A percentile compares a stretch with the other conserved stretches of the same genome.
Conservation (phyloP, 2,113 vertebrate genomes). For the Balaenoptera acutorostrata region DNA sequence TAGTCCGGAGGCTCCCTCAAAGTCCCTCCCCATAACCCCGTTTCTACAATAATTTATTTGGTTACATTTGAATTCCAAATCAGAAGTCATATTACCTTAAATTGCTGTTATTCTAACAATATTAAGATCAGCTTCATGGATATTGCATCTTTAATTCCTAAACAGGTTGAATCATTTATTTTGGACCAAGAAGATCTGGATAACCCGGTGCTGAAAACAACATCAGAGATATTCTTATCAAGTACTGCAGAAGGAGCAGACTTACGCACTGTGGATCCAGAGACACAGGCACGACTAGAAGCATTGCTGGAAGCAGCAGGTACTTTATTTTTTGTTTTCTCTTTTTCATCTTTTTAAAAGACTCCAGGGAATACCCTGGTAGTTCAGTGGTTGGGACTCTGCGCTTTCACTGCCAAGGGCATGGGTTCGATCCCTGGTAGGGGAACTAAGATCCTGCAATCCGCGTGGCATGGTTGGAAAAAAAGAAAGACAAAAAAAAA, state of each 20-base stretch:
- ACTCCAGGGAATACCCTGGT: background rate
- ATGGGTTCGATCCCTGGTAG: background rate
- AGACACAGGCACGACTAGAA: slow-evolving; percentile 97
- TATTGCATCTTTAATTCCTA: slow-evolving; percentile 64
- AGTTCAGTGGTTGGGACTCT: background rate
- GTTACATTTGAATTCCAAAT: slow-evolving; percentile 29
- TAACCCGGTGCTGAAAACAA: slow-evolving; percentile 98
- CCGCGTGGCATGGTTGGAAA: no score
- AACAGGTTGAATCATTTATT: slow-evolving; percentile 98
- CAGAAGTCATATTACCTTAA: slow-evolving; percentile 17
- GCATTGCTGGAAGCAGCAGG: slow-evolving; percentile 98
- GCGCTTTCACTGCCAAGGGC: background rate
- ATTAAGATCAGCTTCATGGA: slow-evolving; percentile 19
- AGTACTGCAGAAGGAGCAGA: slow-evolving; percentile 95
- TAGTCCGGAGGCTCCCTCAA: background rate
- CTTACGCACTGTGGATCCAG: slow-evolving; percentile 97
- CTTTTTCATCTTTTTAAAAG: slow-evolving; percentile 47
- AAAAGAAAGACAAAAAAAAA: background rate
- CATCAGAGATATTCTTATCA: slow-evolving; percentile 96
- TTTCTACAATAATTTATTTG: slow-evolving; percentile 25
- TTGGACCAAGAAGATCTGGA: slow-evolving; percentile 99
- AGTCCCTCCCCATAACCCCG: background rate
- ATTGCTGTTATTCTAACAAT: background rate
- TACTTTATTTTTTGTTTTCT: slow-evolving; percentile 74
- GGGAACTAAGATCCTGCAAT: background rate